These are phyloP conservation scores for Erythrolamprus reginae DNA, from an alignment of 2,113 vertebrate genomes.

Conservation along the genomic window DNA sequence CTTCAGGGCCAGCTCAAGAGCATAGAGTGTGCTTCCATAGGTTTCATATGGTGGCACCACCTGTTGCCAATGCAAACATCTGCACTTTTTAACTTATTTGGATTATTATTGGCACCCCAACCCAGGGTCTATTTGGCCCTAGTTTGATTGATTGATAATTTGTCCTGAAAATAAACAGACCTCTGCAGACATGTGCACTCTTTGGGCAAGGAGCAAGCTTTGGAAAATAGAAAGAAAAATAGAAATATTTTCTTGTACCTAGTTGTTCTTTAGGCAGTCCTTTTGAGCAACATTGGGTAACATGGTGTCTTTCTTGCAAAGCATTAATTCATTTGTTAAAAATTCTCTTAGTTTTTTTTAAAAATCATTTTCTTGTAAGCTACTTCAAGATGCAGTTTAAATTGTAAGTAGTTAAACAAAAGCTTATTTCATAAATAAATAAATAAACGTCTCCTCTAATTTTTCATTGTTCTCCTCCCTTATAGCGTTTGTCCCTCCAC, in stretches of 20 bases:
- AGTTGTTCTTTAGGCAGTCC: neutral
- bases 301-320: neutral
- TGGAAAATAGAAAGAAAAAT: neutral
- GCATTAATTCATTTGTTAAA: neutral
- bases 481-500: neutral
- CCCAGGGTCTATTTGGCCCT: neutral
- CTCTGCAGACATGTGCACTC: neutral
- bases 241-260: neutral
- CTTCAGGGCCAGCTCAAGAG: neutral
- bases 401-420: neutral
- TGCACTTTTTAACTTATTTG: neutral
- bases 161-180: neutral
- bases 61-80: neutral
- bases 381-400: neutral
- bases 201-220: neutral
- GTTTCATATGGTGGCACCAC: neutral
- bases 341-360: neutral
- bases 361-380: neutral
- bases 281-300: neutral
- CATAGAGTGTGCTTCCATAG: neutral
- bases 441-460: neutral
- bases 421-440: neutral
- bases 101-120: neutral
- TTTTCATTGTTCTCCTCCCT: neutral
- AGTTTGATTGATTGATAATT: neutral